phyloP scores from a whole-genome alignment of 2,888 invertebrate species.

The Xestia c-nigrum region DNA sequence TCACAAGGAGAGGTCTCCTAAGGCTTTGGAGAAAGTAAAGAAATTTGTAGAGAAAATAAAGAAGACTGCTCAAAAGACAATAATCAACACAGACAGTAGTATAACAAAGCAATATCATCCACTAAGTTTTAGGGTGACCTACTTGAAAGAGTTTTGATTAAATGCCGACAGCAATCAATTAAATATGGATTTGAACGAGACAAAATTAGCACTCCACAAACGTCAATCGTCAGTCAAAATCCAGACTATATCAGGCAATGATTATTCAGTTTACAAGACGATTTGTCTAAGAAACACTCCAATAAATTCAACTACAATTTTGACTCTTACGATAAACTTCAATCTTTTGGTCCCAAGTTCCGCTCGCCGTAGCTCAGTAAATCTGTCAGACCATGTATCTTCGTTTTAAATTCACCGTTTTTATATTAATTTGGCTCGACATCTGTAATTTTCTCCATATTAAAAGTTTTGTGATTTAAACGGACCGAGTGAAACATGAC shows the following conservation, averaged over 20 bases:
- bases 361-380: slow-evolving; percentile 19
- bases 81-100: background rate
- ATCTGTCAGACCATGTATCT: slow-evolving; percentile 34
- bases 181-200: background rate
- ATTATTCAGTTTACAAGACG: slow-evolving; percentile 44
- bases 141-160: background rate
- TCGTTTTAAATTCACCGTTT: slow-evolving; percentile 36
- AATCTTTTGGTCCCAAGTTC: slow-evolving; percentile 17
- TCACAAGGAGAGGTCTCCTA: background rate
- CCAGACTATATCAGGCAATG: slow-evolving; percentile 22
- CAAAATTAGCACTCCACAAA: slow-evolving; percentile 3
- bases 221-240: slow-evolving; percentile 23
- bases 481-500: slow-evolving; percentile 49
- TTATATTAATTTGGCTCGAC: slow-evolving; percentile 53
- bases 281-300: slow-evolving; percentile 52
- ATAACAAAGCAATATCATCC: background rate
- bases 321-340: slow-evolving; percentile 36
- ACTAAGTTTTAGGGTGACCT: background rate
- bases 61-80: background rate
- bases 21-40: background rate
- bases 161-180: background rate
- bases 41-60: background rate
- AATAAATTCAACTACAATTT: slow-evolving; percentile 38
- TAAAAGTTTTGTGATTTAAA: slow-evolving; percentile 56
- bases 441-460: slow-evolving; percentile 57